Conservation (phyloP, 2,113 vertebrate genomes). For the Herpetotheres cachinnans region DNA sequence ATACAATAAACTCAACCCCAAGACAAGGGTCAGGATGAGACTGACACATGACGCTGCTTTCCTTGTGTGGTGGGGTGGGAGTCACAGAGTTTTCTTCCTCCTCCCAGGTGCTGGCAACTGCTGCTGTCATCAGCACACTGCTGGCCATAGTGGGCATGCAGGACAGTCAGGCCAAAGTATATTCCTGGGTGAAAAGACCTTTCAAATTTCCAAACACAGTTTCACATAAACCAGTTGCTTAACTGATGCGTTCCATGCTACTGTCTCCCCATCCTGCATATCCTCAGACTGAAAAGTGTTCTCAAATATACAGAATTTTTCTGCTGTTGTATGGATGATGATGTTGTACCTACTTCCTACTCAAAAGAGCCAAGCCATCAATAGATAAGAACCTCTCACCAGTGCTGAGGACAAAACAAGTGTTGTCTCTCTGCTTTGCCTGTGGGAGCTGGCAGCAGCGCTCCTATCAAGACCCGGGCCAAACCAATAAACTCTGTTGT, state of each 20-base stretch:
- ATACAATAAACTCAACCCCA: background rate
- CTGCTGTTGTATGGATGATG: background rate
- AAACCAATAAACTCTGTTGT: background rate
- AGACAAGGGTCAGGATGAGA: background rate
- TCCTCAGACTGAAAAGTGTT: background rate
- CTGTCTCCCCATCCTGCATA: background rate
- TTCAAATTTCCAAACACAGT: background rate
- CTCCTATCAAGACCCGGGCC: background rate
- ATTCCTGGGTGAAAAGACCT: background rate
- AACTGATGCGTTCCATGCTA: background rate
- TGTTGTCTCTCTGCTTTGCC: background rate
- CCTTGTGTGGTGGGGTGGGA: background rate
- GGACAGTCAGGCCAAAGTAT: background rate
- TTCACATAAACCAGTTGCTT: background rate
- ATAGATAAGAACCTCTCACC: background rate
- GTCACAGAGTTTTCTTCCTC: background rate
- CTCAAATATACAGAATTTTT: background rate
- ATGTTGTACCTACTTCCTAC: background rate
- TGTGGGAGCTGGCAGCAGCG: background rate
- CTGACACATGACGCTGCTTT: rapidly evolving
- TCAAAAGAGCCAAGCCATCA: background rate
- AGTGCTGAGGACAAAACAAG: background rate
- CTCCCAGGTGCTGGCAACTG: background rate
- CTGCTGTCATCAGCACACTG: background rate
- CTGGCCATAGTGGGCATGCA: background rate